Evolutionary conservation across 2,888 invertebrate genomes (phyloP).

Genomic region (Patella caerulea): DNA sequence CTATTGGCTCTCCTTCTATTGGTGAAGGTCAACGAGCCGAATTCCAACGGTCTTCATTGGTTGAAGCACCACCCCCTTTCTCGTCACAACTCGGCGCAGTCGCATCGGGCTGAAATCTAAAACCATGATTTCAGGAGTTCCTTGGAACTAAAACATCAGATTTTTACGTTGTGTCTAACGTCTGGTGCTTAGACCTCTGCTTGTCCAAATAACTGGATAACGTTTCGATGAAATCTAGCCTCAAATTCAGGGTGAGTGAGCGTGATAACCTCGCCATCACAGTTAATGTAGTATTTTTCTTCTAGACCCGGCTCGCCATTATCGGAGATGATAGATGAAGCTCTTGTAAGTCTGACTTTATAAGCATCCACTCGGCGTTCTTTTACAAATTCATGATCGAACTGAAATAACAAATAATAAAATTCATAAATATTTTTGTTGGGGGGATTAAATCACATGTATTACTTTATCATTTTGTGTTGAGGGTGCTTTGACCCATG

Average conservation of each 20-base stretch:
- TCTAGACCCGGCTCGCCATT: slow-evolving; percentile 35
- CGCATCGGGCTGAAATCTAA: background rate
- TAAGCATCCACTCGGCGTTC: slow-evolving; percentile 46
- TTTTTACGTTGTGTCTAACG: too few relatives aligned
- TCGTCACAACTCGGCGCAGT: background rate
- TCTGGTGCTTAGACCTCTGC: too few relatives aligned
- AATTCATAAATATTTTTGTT: too few relatives aligned
- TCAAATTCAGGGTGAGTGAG: slow-evolving; percentile 49
- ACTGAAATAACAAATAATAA: slow-evolving; percentile 38
- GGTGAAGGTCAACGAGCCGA: too few relatives aligned
- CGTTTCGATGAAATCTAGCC: slow-evolving; percentile 37
- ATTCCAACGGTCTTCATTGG: too few relatives aligned
- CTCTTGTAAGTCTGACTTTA: slow-evolving; percentile 43
- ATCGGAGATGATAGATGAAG: slow-evolving; percentile 32
- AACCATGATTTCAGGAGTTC: too few relatives aligned
- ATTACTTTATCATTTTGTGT: background rate
- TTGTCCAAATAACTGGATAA: slow-evolving; percentile 32
- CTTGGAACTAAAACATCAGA: background rate
- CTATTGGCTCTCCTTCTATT: too few relatives aligned
- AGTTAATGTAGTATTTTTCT: slow-evolving; percentile 55
- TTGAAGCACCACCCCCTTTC: background rate
- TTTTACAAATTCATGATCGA: slow-evolving; percentile 54
- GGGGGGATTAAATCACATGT: background rate
- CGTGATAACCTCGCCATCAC: slow-evolving; percentile 55
- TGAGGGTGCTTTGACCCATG: too few relatives aligned